phyloP scores from a whole-genome alignment of 2,113 vertebrate genomes.

The Rafetus swinhoei region DNA sequence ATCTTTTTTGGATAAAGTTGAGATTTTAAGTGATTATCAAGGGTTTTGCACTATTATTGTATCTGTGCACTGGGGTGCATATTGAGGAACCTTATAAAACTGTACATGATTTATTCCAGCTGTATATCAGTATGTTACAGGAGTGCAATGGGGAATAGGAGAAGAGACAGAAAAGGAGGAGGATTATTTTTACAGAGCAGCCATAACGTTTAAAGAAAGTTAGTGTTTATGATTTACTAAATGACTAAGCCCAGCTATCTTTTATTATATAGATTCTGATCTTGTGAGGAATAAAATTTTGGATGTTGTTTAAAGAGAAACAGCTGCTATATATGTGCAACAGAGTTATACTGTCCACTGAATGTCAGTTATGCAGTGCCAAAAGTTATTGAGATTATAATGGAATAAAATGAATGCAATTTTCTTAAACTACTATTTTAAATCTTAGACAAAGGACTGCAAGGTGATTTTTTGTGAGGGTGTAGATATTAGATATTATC shows the following conservation, averaged over 20 bases:
- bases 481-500: background rate
- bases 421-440: background rate
- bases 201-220: background rate
- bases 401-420: background rate
- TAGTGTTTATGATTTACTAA: background rate
- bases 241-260: background rate
- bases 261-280: background rate
- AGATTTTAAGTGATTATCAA: background rate
- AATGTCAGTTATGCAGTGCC: background rate
- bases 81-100: background rate
- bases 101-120: background rate
- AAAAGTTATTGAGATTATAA: background rate
- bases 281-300: background rate
- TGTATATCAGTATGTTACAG: background rate
- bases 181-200: background rate
- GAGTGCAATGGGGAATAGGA: background rate
- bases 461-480: background rate
- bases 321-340: background rate
- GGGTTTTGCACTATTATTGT: background rate
- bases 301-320: background rate
- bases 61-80: background rate
- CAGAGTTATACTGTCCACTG: accelerated
- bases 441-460: background rate
- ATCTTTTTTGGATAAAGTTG: background rate
- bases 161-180: background rate